Conservation (phyloP, 2,888 invertebrate species). For the Acanthosepion esculentum region DNA sequence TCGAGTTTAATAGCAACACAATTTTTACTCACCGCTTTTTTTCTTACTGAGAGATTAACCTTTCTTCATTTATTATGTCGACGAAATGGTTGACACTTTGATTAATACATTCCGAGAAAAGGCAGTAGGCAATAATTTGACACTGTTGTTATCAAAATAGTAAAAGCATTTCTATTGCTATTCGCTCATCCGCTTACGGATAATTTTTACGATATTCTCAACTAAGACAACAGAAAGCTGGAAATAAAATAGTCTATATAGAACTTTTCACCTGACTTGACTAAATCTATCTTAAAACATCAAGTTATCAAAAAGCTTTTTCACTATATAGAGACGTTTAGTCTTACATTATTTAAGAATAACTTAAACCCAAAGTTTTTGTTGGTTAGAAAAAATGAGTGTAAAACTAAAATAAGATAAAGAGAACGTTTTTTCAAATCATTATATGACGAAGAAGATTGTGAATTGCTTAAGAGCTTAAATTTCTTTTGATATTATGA, state of each 20-base stretch:
- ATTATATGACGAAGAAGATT: not conserved
- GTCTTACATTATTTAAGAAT: not conserved
- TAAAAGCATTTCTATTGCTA: not conserved
- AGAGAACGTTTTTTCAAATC: not conserved
- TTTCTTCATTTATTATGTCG: not conserved
- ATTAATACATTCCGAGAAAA: not conserved
- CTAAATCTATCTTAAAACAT: not conserved
- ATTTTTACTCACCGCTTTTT: not conserved
- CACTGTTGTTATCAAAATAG: not conserved
- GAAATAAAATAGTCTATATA: not conserved
- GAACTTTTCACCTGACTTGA: not conserved
- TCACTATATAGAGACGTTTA: not conserved
- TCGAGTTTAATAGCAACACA: not conserved
- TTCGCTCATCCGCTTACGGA: not conserved
- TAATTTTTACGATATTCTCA: not conserved
- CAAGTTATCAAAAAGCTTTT: not conserved
- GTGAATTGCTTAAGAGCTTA: not conserved
- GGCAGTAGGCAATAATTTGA: not conserved
- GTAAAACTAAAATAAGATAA: not conserved
- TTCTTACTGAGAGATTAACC: not conserved
- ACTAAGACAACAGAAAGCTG: not conserved
- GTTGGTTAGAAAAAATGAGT: not conserved
- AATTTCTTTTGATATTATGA: not conserved
- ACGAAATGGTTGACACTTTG: conserved; percentile 33
- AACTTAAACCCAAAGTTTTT: not conserved